Base-by-base conservation (phyloP, 2,888 invertebrate genomes). In the Agapostemon virescens region DNA sequence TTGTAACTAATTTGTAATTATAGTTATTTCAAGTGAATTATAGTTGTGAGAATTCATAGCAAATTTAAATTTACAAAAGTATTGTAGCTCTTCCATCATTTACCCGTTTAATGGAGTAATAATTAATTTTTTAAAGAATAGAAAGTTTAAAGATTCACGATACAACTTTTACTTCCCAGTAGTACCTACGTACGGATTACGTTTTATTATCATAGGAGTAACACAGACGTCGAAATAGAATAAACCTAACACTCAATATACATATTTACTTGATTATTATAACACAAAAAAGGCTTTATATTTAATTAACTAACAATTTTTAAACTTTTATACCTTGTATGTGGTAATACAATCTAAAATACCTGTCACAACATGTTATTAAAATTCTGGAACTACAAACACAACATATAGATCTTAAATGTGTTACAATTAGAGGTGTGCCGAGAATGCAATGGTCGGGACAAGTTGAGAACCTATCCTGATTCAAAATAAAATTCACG, bases 1-100 rank as follows among this genome's bases (percentile, higher is more conserved):
- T 83, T 83, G 81, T 83, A 83, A 75, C 78, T 83, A 83, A 81
- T 83, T 83, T 83, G 70, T 83, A 83, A 81, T 64, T 78, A 72
- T 66, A 77, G 73, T 45, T 69, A 66, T 72, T 74, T 77, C 69
- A 77, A 69, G 69, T 52, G 72, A 81, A 81, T 74, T 74, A 74
- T 2, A 74, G 58, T 69, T 74, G 69, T 69, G 74, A 42, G 66
- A 71, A 77, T 67, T 66, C 49, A 64, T 58, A 69, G 45, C 23
- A 63, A 20, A 15, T 79, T 79, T 69, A 74, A 69, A 81, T 80
- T 69, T 33, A 17, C 45, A 71, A 52, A 38, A 15, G 49, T 55
- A 55, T 20, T 61, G 23, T 33, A 68, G 33, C 55, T 26, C 58
- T 42, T 45, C 33, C 26, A 26, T 77, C 49, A 74, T 6, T 67